phyloP scores from a whole-genome alignment of 2,888 invertebrate genomes.

The Drosophila limbata region DNA sequence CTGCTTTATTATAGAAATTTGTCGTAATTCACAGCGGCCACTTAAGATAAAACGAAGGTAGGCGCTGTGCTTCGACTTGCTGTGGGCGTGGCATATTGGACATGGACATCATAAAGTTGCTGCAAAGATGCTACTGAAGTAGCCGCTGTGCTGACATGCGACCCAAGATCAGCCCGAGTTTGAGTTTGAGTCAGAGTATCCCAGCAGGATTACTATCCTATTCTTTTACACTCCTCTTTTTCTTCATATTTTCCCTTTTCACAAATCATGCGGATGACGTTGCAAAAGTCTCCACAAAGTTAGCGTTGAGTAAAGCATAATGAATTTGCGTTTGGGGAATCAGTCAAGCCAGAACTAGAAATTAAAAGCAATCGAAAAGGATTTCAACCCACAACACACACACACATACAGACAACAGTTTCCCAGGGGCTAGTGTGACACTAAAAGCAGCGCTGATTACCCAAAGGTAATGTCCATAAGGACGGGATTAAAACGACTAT shows the following conservation, averaged over 20 bases:
- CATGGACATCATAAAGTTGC: constrained; percentile 15
- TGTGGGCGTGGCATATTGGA: constrained; percentile 56
- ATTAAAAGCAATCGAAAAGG: constrained; percentile 57
- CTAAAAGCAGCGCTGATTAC: constrained; percentile 71
- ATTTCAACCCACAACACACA: constrained; percentile 23
- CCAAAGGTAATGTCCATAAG: constrained; percentile 61
- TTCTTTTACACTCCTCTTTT: neutral
- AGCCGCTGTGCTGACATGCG: constrained; percentile 55
- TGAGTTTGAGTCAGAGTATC: neutral
- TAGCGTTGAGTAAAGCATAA: constrained; percentile 41
- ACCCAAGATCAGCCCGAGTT: neutral
- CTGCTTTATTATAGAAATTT: constrained; percentile 82
- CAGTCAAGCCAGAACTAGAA: constrained; percentile 25
- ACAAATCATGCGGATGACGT: constrained; percentile 17
- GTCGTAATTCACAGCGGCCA: constrained; percentile 78
- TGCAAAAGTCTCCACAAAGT: constrained; percentile 9
- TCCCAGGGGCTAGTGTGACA: constrained; percentile 46
- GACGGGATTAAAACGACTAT: constrained; percentile 6
- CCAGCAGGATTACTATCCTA: neutral
- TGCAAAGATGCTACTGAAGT: constrained; percentile 66
- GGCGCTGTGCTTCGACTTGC: constrained; percentile 3
- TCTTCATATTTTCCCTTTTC: neutral
- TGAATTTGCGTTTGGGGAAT: constrained; percentile 69
- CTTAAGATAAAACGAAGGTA: constrained; percentile 79
- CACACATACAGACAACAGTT: constrained; percentile 32